phyloP scores from a whole-genome alignment of 2,797 vertebrate species.

The Aselliscus stoliczkanus region DNA sequence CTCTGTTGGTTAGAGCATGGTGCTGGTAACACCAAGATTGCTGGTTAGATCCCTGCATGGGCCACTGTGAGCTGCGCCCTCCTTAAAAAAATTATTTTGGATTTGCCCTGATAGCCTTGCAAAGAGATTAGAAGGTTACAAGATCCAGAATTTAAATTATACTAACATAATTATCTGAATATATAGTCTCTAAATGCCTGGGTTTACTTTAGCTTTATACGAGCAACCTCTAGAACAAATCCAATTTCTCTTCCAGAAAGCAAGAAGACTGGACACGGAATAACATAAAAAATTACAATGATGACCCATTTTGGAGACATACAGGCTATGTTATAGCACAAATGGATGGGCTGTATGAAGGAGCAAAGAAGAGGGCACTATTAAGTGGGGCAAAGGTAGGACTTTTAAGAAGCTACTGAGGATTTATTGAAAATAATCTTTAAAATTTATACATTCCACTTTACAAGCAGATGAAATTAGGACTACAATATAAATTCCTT shows the following conservation, averaged over 20 bases:
- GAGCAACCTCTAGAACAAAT: background rate
- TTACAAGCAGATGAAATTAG: background rate
- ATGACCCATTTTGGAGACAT: constrained; percentile 91
- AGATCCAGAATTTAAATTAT: constrained; percentile 2
- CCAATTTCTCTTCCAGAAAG: constrained; percentile 81
- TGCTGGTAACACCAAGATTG: too few relatives aligned
- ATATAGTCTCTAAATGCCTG: background rate
- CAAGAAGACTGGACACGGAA: constrained; percentile 89
- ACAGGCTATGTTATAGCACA: constrained; percentile 88
- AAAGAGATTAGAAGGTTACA: background rate
- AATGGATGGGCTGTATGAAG: constrained; percentile 90
- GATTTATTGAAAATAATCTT: background rate
- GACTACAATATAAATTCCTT: background rate
- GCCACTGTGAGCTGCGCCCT: too few relatives aligned
- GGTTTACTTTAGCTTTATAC: background rate
- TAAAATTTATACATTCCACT: background rate
- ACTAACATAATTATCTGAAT: background rate
- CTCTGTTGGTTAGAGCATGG: too few relatives aligned
- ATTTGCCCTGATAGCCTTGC: background rate
- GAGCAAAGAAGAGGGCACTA: constrained; percentile 86
- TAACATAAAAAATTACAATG: constrained; percentile 85
- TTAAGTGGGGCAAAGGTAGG: constrained; percentile 84
- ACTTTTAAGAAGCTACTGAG: constrained; percentile 26
- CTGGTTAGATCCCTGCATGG: too few relatives aligned
- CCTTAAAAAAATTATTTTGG: background rate